These are phyloP conservation scores for Platygyra sinensis DNA, from an alignment of 64 coral and sea anemone genomes.

Conservation along the genomic window DNA sequence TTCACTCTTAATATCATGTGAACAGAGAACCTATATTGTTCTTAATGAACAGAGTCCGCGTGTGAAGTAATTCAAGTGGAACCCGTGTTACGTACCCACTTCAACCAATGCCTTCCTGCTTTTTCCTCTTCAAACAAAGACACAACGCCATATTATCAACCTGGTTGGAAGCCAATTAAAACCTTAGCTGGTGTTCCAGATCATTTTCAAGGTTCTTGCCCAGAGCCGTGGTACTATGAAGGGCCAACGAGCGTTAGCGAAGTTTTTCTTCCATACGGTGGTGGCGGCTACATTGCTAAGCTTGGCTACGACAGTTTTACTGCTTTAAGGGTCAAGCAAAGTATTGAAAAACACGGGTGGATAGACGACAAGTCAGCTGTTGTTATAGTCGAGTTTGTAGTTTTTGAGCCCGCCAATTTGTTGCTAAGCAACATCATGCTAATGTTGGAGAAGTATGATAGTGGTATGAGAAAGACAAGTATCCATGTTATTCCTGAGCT, in stretches of 20 bases:
- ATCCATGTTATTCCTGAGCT: slow-evolving; percentile 60
- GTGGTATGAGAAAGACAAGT: slow-evolving; percentile 11
- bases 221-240: slow-evolving; percentile 70
- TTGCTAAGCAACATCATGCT: slow-evolving; percentile 52
- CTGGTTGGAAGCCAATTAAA: slow-evolving; percentile 53
- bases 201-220: slow-evolving; percentile 18
- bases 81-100: not conserved
- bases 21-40: not conserved
- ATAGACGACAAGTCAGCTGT: slow-evolving; percentile 57
- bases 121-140: slow-evolving; percentile 36
- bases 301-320: slow-evolving; percentile 63
- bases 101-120: slow-evolving; percentile 21
- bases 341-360: slow-evolving; percentile 43
- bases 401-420: slow-evolving; percentile 67
- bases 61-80: slow-evolving; percentile 10
- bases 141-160: slow-evolving; percentile 25
- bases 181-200: not conserved
- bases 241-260: not conserved
- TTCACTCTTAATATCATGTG: no score
- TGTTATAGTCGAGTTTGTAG: slow-evolving; percentile 57
- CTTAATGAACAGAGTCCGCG: not conserved
- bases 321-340: slow-evolving; percentile 2
- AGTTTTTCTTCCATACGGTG: slow-evolving; percentile 23
- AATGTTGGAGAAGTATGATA: slow-evolving; percentile 46
- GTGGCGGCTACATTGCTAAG: slow-evolving; percentile 70